Base-by-base conservation (phyloP, 2,113 vertebrate genomes). In the Rhynchomys soricoides region DNA sequence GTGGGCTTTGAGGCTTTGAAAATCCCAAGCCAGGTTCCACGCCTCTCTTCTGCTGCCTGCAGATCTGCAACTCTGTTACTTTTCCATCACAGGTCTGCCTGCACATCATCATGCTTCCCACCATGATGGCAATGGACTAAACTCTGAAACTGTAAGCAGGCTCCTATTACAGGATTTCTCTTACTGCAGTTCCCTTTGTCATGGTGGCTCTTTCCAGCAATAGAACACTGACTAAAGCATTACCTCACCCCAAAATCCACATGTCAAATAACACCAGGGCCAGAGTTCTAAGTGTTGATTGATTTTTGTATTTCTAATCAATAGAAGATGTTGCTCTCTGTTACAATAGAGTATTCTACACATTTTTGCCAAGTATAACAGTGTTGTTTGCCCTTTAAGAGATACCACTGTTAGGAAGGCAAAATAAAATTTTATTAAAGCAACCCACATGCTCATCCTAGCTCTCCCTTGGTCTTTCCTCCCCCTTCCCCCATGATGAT, bases 351-450 rank as follows among this genome's bases (percentile, higher is more conserved):
- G 19, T 62, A n/a, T 64, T 82, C 8, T 62, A 77, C 45, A 40
- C 21, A 66, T 71, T 52, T 17, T 94, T 74, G 21, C 31, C 64
- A 79, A 82, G 12, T 7, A 57, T 64, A 74, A 74, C 66, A 50
- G 15, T 19, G 22, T n/a, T 94, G 52, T 31, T 96, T 94, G 55
- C 16, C 55, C 34, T 43, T 85, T 17, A 91, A 66, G n/a, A 68
- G 77, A 79, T 8, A 34, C 4, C 5, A 6, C 12, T 50, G 74
- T 66, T 91, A 13, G 43, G 34, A 90, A 2, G 10, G 15, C 26
- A 50, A 11, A 79, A 45, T 66, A 48, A 9, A 87, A 7, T 17
- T 77, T 50, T 81, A 29, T 73, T 91, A 79, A 95, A 83, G 26
- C 9, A 57, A 19, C 16, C 10, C 21, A 9, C 17, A 5, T 2